phyloP scores from a whole-genome alignment of 2,797 vertebrate species.

The Tragopan temminckii region DNA sequence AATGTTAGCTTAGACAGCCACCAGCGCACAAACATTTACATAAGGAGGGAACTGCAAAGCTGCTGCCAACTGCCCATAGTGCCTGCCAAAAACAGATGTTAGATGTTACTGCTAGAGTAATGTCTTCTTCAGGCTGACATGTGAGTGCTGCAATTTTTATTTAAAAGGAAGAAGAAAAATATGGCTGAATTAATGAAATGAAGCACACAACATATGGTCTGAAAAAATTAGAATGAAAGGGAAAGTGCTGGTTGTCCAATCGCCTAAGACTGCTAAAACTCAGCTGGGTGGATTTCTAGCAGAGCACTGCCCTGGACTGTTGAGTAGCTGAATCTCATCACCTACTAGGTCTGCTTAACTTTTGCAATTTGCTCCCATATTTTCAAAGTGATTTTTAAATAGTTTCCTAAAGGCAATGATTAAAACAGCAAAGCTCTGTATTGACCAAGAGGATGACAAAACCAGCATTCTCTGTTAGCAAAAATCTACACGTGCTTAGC shows the following conservation, averaged over 20 bases:
- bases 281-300: neutral
- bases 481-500: neutral
- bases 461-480: neutral
- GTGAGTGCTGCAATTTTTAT: slow-evolving; percentile 60
- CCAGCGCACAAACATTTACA: slow-evolving; percentile 73
- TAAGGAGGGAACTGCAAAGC: slow-evolving; percentile 62
- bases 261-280: neutral
- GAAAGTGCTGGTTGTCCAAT: slow-evolving; percentile 25
- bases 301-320: neutral
- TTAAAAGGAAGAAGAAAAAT: slow-evolving; percentile 67
- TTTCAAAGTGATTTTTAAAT: neutral
- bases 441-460: neutral
- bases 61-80: slow-evolving; percentile 71
- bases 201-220: slow-evolving; percentile 37
- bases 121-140: slow-evolving; percentile 62
- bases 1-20: slow-evolving; percentile 61
- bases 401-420: neutral
- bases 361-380: neutral
- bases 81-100: slow-evolving; percentile 77
- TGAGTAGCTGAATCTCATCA: neutral
- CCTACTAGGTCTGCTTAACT: neutral
- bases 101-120: slow-evolving; percentile 73
- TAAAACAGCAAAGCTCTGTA: neutral
- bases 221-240: slow-evolving; percentile 30
- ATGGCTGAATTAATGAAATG: slow-evolving; percentile 38